These are phyloP conservation scores for Tillus elongatus DNA, from an alignment of 2,888 invertebrate species.

Conservation along the genomic window DNA sequence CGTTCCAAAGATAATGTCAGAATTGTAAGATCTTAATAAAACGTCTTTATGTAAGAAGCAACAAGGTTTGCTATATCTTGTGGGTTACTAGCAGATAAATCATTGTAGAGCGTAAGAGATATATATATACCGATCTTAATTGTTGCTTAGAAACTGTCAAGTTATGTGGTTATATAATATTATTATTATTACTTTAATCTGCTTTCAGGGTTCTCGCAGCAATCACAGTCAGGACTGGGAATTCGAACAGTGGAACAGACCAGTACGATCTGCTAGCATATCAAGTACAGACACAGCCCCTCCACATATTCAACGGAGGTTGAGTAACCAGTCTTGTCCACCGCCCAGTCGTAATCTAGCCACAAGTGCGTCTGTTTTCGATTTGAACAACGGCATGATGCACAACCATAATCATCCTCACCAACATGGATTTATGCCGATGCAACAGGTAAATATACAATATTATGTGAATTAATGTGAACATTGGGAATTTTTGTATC, in stretches of 20 bases:
- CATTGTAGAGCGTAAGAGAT: too few species aligned
- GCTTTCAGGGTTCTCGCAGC: constrained; percentile 1
- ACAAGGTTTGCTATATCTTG: too few species aligned
- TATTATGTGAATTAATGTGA: too few species aligned
- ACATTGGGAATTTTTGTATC: too few species aligned
- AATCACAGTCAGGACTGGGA: constrained; percentile 42
- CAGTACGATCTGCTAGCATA: constrained; percentile 37
- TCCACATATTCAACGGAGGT: constrained; percentile 28
- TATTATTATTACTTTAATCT: too few species aligned
- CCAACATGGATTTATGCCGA: constrained; percentile 39
- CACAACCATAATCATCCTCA: constrained; percentile 30
- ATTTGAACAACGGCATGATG: constrained; percentile 39
- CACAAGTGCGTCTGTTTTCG: constrained; percentile 48
- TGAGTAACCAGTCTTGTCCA: constrained; percentile 35
- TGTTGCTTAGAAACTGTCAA: too few species aligned
- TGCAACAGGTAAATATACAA: constrained; percentile 56
- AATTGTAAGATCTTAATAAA: too few species aligned
- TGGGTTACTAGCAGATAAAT: too few species aligned
- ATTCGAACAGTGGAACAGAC: constrained; percentile 32
- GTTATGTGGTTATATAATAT: too few species aligned
- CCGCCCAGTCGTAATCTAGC: constrained; percentile 27
- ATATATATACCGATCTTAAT: too few species aligned
- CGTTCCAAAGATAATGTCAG: too few species aligned
- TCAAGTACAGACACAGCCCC: constrained; percentile 36
- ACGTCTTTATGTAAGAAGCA: too few species aligned